Evolutionary conservation across 2,888 invertebrate genomes (phyloP).

Genomic region (Pammene aurita): DNA sequence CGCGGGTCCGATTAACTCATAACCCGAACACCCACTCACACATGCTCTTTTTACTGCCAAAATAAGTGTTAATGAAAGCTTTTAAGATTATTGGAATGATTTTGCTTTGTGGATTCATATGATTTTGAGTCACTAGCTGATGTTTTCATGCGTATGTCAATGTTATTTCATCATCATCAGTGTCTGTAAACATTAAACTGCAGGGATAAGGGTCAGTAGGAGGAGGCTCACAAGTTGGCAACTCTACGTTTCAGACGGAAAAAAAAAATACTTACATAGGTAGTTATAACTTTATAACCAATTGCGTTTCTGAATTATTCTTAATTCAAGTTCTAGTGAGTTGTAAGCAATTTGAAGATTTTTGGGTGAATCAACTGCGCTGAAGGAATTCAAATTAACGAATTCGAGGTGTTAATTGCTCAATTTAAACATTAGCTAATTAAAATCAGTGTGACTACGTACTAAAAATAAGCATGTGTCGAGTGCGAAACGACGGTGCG

Average conservation of each 20-base stretch:
- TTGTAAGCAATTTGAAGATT: too few species aligned
- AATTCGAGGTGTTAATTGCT: constrained; percentile 18
- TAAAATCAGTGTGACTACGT: constrained; percentile 13
- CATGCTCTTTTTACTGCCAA: constrained; percentile 10
- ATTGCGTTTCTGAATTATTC: too few species aligned
- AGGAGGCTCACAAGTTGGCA: too few species aligned
- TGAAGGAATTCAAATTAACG: too few species aligned
- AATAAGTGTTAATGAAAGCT: constrained; percentile 25
- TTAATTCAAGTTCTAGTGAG: too few species aligned
- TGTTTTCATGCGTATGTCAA: neutral
- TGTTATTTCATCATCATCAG: too few species aligned
- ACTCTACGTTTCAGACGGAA: too few species aligned
- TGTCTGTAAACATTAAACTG: too few species aligned
- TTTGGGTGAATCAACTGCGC: too few species aligned
- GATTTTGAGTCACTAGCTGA: neutral
- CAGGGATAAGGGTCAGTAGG: too few species aligned
- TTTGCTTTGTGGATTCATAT: neutral
- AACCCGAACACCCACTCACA: constrained; percentile 21
- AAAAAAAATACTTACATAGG: too few species aligned
- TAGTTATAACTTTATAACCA: too few species aligned
- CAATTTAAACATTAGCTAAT: constrained; percentile 25
- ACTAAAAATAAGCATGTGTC: constrained; percentile 10
- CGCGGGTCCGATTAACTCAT: constrained; percentile 36
- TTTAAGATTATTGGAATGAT: constrained; percentile 1
- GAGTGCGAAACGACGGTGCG: constrained; percentile 7